Percentiles rank a stretch among this genome's conserved stretches.
Conservation (phyloP, 2,888 invertebrate genomes). For the Antheraea assamensis region DNA sequence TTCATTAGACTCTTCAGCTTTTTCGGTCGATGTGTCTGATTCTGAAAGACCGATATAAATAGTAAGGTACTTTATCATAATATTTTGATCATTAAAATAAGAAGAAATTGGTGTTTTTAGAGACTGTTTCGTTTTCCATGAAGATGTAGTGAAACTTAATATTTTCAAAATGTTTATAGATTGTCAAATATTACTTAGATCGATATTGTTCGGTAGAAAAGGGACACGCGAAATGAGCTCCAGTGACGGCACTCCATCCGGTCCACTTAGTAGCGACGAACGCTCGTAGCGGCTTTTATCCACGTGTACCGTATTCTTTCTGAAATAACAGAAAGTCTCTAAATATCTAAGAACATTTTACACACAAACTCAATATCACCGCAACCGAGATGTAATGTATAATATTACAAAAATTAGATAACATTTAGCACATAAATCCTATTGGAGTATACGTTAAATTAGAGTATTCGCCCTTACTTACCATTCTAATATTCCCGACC, state of each 20-base stretch:
- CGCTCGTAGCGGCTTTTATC: constrained; percentile 57
- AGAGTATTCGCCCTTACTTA: no score
- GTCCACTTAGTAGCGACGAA: constrained; percentile 26
- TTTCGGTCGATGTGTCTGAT: constrained; percentile 46
- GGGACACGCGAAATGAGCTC: constrained; percentile 51
- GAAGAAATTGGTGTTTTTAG: neutral
- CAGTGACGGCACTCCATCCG: constrained; percentile 24
- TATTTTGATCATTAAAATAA: neutral
- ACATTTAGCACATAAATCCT: neutral
- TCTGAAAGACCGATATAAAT: constrained; percentile 37
- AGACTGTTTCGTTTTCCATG: neutral
- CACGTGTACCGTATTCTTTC: constrained; percentile 59
- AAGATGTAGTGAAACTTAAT: neutral
- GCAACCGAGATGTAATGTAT: neutral
- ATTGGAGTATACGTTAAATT: no score
- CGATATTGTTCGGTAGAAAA: constrained; percentile 54
- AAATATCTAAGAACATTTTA: neutral
- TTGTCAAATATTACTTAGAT: constrained; percentile 42
- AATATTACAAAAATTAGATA: neutral
- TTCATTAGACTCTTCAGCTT: constrained; percentile 46
- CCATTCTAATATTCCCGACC: no score
- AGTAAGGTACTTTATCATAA: neutral
- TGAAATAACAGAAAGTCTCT: constrained; percentile 33
- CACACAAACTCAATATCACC: neutral
- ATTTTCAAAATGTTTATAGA: neutral